Evolutionary conservation across 2,113 vertebrate genomes (phyloP).

Genomic region (Ceyx margarethae): DNA sequence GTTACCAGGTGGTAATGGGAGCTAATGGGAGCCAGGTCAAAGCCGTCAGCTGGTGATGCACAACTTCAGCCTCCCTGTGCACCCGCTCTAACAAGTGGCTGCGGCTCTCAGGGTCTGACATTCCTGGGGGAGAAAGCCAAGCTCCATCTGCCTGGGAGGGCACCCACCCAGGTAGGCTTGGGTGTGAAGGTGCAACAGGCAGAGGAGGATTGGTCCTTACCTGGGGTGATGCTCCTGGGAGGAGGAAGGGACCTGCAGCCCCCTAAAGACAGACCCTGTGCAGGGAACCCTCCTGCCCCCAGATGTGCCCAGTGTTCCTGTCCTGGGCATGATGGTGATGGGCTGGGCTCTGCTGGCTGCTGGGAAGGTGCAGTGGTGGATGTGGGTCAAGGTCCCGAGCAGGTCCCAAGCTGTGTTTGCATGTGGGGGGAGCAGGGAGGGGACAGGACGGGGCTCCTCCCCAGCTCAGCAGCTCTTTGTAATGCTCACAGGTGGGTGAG

Average conservation of each 20-base stretch:
- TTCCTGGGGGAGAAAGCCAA: not conserved
- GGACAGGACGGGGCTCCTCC: not conserved
- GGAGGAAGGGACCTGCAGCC: not conserved
- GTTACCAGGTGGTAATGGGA: conserved; percentile 83
- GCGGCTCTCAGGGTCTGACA: not conserved
- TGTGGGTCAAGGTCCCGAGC: not conserved
- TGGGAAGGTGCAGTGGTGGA: rapidly evolving
- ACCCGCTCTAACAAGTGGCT: conserved; percentile 69
- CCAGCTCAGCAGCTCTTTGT: not conserved
- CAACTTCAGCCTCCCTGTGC: conserved; percentile 59
- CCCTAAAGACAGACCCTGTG: rapidly evolving
- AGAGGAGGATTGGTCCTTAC: not conserved
- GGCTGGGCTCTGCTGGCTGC: not conserved
- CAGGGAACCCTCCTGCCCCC: rapidly evolving
- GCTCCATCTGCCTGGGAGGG: not conserved
- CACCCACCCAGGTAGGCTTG: not conserved
- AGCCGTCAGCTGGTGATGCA: conserved; percentile 79
- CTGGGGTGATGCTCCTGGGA: not conserved
- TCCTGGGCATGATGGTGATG: not conserved
- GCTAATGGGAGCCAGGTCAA: conserved; percentile 84
- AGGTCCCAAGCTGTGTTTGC: not conserved
- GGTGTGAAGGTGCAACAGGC: not conserved
- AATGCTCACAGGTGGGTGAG: not conserved
- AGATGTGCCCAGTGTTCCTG: rapidly evolving
- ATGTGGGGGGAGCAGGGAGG: not conserved